Base-by-base conservation (phyloP, 2,113 vertebrate genomes). In the Antigone vipio region DNA sequence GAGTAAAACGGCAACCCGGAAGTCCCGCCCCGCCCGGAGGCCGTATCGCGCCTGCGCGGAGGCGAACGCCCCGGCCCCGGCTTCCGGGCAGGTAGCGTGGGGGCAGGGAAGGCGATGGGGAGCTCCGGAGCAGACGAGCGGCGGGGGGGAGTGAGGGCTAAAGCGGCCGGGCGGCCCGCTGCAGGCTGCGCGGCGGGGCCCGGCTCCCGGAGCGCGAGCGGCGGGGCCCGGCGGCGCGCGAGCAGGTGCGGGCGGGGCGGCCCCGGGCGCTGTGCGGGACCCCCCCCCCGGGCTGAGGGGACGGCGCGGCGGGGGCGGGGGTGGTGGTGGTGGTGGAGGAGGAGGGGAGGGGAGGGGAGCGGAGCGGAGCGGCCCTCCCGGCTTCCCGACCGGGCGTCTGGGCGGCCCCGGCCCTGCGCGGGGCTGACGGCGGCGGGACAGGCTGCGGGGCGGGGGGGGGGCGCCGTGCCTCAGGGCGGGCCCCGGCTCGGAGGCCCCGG, bases 61-160 rank as follows among this genome's bases (percentile, higher is more conserved):
- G 32, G 55, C 34, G 50, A 79, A 19, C 2, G 69, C 55, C 63
- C 35, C 55, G 76, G 76, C 62, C 83, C 62, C 60, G 44, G 63
- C 50, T 88, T 88, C 91, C 91, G 91, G 91, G 91, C 91, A 88
- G 84, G 91, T 92, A 92, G 49, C 19, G 91, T 60, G 64, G 88
- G 53, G 32, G 24, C 8, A 5, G 74, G 64, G 47, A 13, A 9
- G 58, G 69, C 11, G 69, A 76, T 82, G 90, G 84, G 69, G 22
- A 50, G 56, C 50, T 69, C 22, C 32, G 53, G 95, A 96, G 94
- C 78, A 67, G 93, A 79, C 88, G 96, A 96, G 94, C 62, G 8
- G 66, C 82, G 79, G 49, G 67, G 64, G n/a, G 73, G 35, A 35
- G 29, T 3, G 52, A 60, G 59, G 82, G 95, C 13, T 95, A 96